phyloP scores from a whole-genome alignment of 2,113 vertebrate genomes.

The Aptenodytes patagonicus region DNA sequence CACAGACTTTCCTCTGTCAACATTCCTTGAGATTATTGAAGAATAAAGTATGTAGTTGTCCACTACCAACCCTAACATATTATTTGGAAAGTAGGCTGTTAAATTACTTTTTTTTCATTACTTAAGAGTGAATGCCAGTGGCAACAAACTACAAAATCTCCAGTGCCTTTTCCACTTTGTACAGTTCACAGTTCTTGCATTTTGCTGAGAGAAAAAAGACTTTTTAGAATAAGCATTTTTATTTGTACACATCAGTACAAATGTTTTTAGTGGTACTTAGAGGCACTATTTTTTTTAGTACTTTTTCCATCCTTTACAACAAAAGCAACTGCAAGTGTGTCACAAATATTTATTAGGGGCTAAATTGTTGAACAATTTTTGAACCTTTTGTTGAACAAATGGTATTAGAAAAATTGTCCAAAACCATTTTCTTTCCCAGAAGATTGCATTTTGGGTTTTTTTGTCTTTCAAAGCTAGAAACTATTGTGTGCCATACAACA shows the following conservation, averaged over 20 bases:
- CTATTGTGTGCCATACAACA: background rate
- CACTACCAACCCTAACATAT: background rate
- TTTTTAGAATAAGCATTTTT: background rate
- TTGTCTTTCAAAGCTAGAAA: background rate
- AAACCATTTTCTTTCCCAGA: background rate
- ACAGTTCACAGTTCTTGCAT: background rate
- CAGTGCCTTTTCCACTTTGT: background rate
- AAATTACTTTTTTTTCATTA: background rate
- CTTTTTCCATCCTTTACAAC: background rate
- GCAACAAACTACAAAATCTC: background rate
- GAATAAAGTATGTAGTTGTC: background rate
- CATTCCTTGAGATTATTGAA: background rate
- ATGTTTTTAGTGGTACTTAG: background rate
- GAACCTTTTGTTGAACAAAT: background rate
- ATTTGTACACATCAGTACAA: background rate
- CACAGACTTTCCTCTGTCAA: background rate
- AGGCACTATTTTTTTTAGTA: background rate
- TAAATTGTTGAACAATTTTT: background rate
- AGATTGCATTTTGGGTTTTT: background rate
- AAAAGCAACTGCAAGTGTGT: background rate
- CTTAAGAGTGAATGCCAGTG: background rate
- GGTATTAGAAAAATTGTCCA: background rate
- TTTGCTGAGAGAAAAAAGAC: background rate
- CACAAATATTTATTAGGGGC: background rate
- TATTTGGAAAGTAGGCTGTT: background rate